Conservation (phyloP, 2,888 invertebrate species). For the Psococerastis gibbosa region DNA sequence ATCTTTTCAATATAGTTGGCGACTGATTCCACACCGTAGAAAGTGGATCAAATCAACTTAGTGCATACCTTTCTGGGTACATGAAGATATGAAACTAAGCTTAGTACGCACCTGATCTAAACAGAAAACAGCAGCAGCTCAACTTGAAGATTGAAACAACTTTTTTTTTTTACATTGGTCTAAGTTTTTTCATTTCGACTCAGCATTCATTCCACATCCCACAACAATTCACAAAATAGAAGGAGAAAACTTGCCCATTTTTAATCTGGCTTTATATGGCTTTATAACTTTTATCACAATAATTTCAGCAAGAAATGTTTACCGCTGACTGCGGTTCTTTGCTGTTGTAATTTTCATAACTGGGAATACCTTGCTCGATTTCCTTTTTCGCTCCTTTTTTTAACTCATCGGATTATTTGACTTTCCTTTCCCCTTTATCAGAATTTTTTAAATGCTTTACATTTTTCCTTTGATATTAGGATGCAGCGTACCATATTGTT, state of each 20-base stretch:
- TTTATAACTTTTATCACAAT: background rate
- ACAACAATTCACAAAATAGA: background rate
- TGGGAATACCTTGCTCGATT: background rate
- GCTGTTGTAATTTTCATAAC: slow-evolving; percentile 1
- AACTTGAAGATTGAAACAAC: slow-evolving; percentile 1
- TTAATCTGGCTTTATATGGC: background rate
- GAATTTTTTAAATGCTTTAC: slow-evolving; percentile 1
- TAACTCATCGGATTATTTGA: slow-evolving; percentile 6
- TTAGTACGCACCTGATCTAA: too few species aligned
- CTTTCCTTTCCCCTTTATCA: slow-evolving; percentile 9
- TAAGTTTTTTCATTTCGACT: slow-evolving; percentile 8
- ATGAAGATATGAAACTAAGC: too few species aligned
- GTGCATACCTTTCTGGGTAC: too few species aligned
- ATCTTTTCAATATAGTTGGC: too few species aligned
- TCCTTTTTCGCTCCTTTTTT: background rate
- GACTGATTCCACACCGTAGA: too few species aligned
- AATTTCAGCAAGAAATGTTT: background rate
- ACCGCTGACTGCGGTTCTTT: background rate
- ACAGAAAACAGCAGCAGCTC: too few species aligned
- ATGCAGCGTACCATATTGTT: too few species aligned
- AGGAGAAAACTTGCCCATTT: background rate
- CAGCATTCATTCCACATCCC: background rate
- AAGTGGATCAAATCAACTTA: too few species aligned
- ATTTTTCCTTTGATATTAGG: slow-evolving; percentile 3
- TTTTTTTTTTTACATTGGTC: slow-evolving; percentile 8